Evolutionary conservation across 2,888 invertebrate genomes (phyloP), one percentile per base, ranked within the genome.

Genomic region (Thalpophila matura): DNA sequence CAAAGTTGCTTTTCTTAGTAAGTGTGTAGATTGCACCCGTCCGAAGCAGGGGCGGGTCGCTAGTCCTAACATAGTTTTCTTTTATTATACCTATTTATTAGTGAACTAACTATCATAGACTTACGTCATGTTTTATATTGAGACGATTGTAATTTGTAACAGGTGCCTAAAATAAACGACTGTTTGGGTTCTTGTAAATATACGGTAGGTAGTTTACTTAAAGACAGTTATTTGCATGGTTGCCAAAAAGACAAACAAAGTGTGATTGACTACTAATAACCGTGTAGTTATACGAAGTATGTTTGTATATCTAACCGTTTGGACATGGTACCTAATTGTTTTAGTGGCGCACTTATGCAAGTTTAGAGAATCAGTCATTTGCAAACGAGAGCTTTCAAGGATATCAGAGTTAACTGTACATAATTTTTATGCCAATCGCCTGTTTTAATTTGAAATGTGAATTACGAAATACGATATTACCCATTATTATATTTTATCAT

Each of bases 351-450:
- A 29, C 65, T 55, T 37, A 47, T 31, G 43, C 49, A 49, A 57
- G 33, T 49, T 49, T 49, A 31, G 43, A 12, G 29, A 37, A 6
- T 4, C 26, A 20, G 16, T 56, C 22, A 22, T 40, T 22, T 40
- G 20, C 22, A 59, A 33, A 22, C 49, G 46, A 61, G 45, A 33
- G 2, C 26, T 22, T 45, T 50, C 49, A 66, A 65, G 57, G 66
- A 50, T 33, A 31, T 33, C 43, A 50, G 49, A 38, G 10, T 33
- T 50, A 27, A 50, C 66, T 66, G 45, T 65, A 22, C 2, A 18
- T 66, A 66, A 65, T 57, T 33, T 64, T 42, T 12, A 35, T 31
- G n/a, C 12, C n/a, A n/a, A n/a, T n/a, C n/a, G n/a, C n/a, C n/a
- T n/a, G n/a, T n/a, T n/a, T n/a, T n/a, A n/a, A n/a, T n/a, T n/a